Evolutionary conservation across 2,888 invertebrate species (phyloP).

Genomic region (Pocota personata): DNA sequence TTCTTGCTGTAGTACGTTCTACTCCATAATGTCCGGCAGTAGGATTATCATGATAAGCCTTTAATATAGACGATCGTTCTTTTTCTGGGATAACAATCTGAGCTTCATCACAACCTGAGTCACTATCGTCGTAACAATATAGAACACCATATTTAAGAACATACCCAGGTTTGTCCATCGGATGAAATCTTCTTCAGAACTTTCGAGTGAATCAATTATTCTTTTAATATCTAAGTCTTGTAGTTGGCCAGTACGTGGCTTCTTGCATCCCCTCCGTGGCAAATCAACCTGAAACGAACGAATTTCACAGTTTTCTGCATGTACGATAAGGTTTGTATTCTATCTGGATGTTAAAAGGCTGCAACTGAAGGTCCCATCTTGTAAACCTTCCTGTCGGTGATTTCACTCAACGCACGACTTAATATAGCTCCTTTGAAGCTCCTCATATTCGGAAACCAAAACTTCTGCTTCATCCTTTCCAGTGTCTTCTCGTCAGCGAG

Average conservation of each 20-base stretch:
- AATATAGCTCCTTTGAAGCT: no score
- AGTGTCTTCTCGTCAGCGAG: no score
- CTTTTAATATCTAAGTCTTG: not conserved
- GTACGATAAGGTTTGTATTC: not conserved
- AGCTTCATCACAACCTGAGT: not conserved
- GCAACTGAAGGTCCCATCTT: not conserved
- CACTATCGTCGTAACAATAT: not conserved
- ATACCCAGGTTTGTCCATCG: not conserved
- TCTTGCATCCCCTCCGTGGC: not conserved
- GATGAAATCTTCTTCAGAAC: not conserved
- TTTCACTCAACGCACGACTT: no score
- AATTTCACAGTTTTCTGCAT: not conserved
- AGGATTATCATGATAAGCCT: no score
- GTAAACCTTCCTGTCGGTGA: no score
- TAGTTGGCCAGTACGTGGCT: not conserved
- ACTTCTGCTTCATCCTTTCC: no score
- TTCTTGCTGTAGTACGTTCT: no score
- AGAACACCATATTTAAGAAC: no score
- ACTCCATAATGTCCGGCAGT: no score
- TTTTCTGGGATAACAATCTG: not conserved
- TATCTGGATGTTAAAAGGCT: not conserved
- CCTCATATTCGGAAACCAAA: no score
- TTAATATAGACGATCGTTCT: no score
- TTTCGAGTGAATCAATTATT: not conserved
- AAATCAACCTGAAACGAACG: not conserved